Conservation (phyloP, 2,113 vertebrate genomes). For the Proterorhinus semilunaris region DNA sequence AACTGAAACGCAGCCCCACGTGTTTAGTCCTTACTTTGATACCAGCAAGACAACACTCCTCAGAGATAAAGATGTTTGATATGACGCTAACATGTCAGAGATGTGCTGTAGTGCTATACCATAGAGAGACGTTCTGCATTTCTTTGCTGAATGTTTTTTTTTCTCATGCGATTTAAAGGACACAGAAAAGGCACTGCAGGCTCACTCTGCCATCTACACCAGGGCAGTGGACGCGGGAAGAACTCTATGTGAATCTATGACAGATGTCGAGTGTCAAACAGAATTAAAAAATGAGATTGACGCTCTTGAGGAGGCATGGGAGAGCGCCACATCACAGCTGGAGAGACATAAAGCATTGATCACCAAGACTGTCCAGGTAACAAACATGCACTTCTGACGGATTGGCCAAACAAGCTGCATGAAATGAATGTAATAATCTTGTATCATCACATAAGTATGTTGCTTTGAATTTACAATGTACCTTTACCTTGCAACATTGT, state of each 20-base stretch:
- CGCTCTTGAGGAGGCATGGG: slow-evolving; percentile 79
- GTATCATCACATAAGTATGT: no score
- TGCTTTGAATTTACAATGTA: background rate
- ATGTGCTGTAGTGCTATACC: no score
- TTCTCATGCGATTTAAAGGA: slow-evolving; percentile 60
- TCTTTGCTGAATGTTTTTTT: no score
- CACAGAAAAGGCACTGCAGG: slow-evolving; percentile 70
- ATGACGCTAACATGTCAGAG: no score
- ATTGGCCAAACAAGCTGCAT: no score
- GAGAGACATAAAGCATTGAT: slow-evolving; percentile 59
- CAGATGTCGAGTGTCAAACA: slow-evolving; percentile 34
- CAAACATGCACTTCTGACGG: background rate
- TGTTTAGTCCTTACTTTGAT: no score
- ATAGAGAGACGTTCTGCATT: no score
- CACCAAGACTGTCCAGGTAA: slow-evolving; percentile 70
- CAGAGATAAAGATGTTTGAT: no score
- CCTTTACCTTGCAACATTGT: background rate
- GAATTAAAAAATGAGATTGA: slow-evolving; percentile 71
- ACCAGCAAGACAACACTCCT: no score
- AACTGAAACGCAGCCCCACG: no score
- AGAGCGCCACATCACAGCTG: slow-evolving; percentile 62
- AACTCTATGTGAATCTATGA: slow-evolving; percentile 57
- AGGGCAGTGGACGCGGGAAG: slow-evolving; percentile 72
- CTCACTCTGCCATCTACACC: slow-evolving; percentile 65
- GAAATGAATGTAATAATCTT: no score